Base-by-base conservation (phyloP, 2,888 invertebrate species). In the Epinotia bilunana region DNA sequence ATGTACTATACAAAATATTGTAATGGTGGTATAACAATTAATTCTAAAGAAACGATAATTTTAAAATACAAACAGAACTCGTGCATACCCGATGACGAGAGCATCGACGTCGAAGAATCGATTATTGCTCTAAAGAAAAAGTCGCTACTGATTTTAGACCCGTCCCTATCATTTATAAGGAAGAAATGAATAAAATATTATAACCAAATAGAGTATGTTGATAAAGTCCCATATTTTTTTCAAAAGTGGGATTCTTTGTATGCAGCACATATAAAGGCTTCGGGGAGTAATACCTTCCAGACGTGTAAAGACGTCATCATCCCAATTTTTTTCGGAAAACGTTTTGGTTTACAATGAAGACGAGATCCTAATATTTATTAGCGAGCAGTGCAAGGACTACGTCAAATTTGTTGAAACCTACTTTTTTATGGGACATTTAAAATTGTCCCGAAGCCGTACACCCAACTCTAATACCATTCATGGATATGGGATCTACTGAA, bases 271-370 rank as follows among this genome's bases (percentile, higher is more conserved):
- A 60, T 28, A 20, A 60, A 28, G 60, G 60, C 60, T 60, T 20
- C 60, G 28, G 60, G 60, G 60, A 60, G 60, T 60, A 28, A 60
- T 60, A 60, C 60, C 60, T 60, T 55, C 55, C 60, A 60, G 60
- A 28, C 60, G 23, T 60, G 60, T 60, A 28, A 60, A 60, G 60
- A 60, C 60, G 28, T 60, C 60, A 28, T 60, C 28, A 60, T 60
- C 28, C 60, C 28, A 28, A 23, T 23, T 60, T 60, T 60, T 57
- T 18, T 57, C 57, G 57, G 20, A 57, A 57, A 57, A 60, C 60
- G 28, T 60, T 28, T 60, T 60, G 60, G 60, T 60, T 16, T n/a
- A 55, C 16, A 55, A 55, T 16, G 55, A 55, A 55, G 55, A 55
- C 16, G 6, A 55, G 7, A 60, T 60, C 60, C 28, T 60, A 28